A percentile compares a stretch with the other conserved stretches of the same genome.
Conservation (phyloP, 1,140 invertebrate species). For the Aphelinus certus region DNA sequence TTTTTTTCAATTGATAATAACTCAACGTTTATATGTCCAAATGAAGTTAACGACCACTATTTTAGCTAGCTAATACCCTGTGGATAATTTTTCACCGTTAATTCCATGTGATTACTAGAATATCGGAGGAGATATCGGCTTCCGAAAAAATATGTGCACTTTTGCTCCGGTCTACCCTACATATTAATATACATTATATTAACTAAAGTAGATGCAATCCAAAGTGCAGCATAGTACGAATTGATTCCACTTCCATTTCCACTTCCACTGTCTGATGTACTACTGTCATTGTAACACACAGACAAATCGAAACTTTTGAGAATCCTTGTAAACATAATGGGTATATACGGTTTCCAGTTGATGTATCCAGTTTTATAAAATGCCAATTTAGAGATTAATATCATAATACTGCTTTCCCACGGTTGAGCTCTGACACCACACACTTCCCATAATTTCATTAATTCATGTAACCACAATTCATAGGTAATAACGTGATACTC, state of each 20-base stretch:
- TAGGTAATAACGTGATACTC: constrained; percentile 73
- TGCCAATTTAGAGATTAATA: constrained; percentile 78
- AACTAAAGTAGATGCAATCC: constrained; percentile 53
- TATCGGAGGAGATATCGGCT: no score
- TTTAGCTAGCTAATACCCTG: no score
- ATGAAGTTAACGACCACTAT: no score
- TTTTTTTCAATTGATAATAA: no score
- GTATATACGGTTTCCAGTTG: constrained; percentile 85
- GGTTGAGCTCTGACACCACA: constrained; percentile 73
- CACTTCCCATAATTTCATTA: constrained; percentile 79
- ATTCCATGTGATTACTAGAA: no score
- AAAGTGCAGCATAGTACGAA: constrained; percentile 44
- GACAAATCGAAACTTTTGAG: constrained; percentile 81
- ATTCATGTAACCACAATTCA: constrained; percentile 85
- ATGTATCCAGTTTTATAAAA: constrained; percentile 82
- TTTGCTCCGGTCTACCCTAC: no score
- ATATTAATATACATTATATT: background rate
- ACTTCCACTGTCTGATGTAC: no score
- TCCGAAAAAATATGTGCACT: no score
- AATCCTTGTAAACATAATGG: constrained; percentile 84
- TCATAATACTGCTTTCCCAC: constrained; percentile 78
- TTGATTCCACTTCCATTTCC: no score
- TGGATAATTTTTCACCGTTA: no score
- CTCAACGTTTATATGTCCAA: no score
- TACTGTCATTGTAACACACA: constrained; percentile 75